A percentile compares a stretch with the other conserved stretches of the same genome.
Evolutionary conservation across 1,140 invertebrate species (phyloP).

Genomic region (Drosophila lacertosa): DNA sequence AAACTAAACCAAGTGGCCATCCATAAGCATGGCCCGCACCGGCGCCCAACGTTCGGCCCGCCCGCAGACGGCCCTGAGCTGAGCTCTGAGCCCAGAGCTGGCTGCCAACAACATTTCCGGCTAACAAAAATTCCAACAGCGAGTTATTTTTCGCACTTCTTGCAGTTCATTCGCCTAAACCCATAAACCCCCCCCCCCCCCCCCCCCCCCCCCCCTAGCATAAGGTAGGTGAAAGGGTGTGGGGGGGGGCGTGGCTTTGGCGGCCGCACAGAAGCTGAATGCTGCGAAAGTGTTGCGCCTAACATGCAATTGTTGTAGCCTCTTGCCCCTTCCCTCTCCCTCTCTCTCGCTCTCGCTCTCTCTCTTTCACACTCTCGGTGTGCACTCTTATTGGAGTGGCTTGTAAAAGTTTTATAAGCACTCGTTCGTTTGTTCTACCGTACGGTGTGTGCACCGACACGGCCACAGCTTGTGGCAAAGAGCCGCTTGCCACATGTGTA

Average conservation of each 20-base stretch:
- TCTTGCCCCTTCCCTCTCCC: neutral
- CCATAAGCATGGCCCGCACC: constrained; percentile 56
- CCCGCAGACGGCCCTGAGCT: neutral
- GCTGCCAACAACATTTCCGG: constrained; percentile 34
- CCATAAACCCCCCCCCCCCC: too few relatives aligned
- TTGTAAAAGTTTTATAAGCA: constrained; percentile 81
- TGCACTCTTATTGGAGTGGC: constrained; percentile 57
- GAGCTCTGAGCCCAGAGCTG: too few relatives aligned
- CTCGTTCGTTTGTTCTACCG: constrained; percentile 44
- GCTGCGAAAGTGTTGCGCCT: constrained; percentile 61
- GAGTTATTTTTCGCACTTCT: constrained; percentile 8
- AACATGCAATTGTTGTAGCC: constrained; percentile 69
- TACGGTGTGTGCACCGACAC: constrained; percentile 36
- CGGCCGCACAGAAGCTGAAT: constrained; percentile 42
- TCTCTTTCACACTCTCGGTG: neutral
- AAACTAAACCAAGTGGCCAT: constrained; percentile 75
- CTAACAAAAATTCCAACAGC: constrained; percentile 39
- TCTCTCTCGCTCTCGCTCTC: neutral
- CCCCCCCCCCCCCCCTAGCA: constrained; percentile 19
- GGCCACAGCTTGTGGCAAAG: constrained; percentile 29
- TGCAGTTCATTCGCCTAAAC: constrained; percentile 39
- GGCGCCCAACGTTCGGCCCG: neutral
- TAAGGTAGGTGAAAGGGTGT: neutral
- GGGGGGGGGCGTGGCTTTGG: neutral
- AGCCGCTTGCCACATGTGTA: constrained; percentile 48